Conservation (phyloP, 2,113 vertebrate genomes). For the Solenodon paradoxus region DNA sequence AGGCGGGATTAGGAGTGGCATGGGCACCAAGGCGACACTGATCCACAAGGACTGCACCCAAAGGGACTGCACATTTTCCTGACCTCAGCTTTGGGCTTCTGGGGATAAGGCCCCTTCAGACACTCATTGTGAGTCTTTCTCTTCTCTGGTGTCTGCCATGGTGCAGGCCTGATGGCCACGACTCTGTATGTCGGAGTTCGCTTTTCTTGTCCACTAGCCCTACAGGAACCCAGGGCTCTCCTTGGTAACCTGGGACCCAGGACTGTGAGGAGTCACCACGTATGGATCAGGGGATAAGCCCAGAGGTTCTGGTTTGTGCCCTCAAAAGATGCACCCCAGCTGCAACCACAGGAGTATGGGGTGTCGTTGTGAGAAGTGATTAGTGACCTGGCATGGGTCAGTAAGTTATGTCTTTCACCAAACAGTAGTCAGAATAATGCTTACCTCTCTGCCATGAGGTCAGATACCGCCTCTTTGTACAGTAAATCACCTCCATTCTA, state of each 20-base stretch:
- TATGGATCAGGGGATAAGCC: not conserved
- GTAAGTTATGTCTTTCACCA: not conserved
- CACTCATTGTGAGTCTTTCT: not conserved
- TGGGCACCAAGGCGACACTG: constrained; percentile 65
- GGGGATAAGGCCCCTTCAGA: not conserved
- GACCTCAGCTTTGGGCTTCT: constrained; percentile 66
- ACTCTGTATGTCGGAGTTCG: not conserved
- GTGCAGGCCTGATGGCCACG: accelerated
- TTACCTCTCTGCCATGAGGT: not conserved
- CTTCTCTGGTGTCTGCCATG: accelerated
- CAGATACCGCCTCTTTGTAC: not conserved
- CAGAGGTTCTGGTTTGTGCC: not conserved
- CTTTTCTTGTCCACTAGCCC: not conserved
- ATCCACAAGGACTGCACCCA: constrained; percentile 71
- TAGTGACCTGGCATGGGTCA: not conserved
- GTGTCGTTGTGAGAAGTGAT: not conserved
- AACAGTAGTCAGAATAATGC: not conserved
- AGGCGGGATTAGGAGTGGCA: not conserved
- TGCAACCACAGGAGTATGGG: accelerated
- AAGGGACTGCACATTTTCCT: constrained; percentile 73
- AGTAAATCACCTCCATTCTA: not conserved
- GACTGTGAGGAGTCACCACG: not conserved
- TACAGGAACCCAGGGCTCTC: not conserved
- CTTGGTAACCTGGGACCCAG: not conserved
- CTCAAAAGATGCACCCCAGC: not conserved